Conservation (phyloP, 2,113 vertebrate genomes). For the Beaufortia kweichowensis region DNA sequence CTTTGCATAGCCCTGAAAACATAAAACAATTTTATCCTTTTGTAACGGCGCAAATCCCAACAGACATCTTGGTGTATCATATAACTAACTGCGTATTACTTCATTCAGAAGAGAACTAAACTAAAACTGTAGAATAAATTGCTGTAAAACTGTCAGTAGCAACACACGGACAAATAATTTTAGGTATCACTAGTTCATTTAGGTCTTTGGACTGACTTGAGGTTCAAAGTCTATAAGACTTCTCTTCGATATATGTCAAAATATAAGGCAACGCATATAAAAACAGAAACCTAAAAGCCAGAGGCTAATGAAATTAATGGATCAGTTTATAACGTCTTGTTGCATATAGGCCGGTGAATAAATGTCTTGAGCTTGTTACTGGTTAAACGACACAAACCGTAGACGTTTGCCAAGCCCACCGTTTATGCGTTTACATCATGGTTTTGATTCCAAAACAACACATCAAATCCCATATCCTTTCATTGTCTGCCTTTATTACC, state of each 20-base stretch:
- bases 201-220: slow-evolving; percentile 27
- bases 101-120: not conserved
- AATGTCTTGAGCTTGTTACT: slow-evolving; percentile 35
- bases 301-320: not conserved
- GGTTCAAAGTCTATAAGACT: slow-evolving; percentile 28
- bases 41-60: not conserved
- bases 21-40: not conserved
- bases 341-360: slow-evolving; percentile 21
- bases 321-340: not conserved
- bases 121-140: not conserved
- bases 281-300: not conserved
- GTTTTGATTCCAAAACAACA: slow-evolving; percentile 58
- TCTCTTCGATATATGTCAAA: too few relatives aligned
- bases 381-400: slow-evolving; percentile 62
- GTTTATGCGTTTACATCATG: slow-evolving; percentile 55
- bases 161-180: not conserved
- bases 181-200: not conserved
- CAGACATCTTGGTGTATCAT: not conserved
- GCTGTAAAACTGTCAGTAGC: not conserved
- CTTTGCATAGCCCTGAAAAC: slow-evolving; percentile 13
- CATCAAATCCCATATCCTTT: slow-evolving; percentile 64
- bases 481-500: slow-evolving; percentile 62
- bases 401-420: slow-evolving; percentile 54
- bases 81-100: not conserved
- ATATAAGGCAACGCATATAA: slow-evolving; percentile 12